These are phyloP conservation scores for Nephrocerus scutellatus DNA, from an alignment of 2,888 invertebrate species.

Conservation along the genomic window DNA sequence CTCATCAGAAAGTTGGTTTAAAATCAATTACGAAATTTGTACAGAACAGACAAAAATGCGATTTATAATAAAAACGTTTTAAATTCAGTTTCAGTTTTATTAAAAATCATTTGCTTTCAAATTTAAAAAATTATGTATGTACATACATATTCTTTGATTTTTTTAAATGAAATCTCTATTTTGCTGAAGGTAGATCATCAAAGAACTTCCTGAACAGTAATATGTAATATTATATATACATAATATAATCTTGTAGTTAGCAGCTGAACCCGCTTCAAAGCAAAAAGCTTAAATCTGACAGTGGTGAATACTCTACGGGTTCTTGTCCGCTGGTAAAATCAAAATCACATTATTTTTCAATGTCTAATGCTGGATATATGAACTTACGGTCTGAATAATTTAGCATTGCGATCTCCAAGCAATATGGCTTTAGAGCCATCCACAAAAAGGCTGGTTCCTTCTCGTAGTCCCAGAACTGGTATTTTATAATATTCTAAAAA, in stretches of 20 bases:
- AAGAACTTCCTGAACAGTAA: background rate
- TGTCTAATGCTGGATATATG: background rate
- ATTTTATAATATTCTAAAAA: slow-evolving; percentile 57
- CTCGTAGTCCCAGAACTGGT: slow-evolving; percentile 63
- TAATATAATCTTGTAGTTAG: background rate
- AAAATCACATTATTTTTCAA: slow-evolving; percentile 1
- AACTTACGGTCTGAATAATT: slow-evolving; percentile 59
- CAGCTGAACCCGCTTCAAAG: slow-evolving; percentile 13
- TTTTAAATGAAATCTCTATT: background rate
- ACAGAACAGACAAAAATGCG: no score
- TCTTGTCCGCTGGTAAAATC: slow-evolving; percentile 50
- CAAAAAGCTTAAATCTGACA: slow-evolving; percentile 58
- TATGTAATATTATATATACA: background rate
- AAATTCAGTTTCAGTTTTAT: background rate
- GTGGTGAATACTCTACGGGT: slow-evolving; percentile 52
- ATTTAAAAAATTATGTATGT: slow-evolving; percentile 13
- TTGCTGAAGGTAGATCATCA: background rate
- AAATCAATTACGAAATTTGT: no score
- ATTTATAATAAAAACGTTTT: no score
- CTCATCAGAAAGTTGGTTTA: no score
- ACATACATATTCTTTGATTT: slow-evolving; percentile 7
- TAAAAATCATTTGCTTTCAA: no score
- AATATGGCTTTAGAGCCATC: slow-evolving; percentile 54
- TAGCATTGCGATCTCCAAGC: slow-evolving; percentile 58
- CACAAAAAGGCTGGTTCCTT: slow-evolving; percentile 62